A percentile compares a stretch with the other conserved stretches of the same genome.
phyloP scores from a whole-genome alignment of 2,797 vertebrate species.

The Tragelaphus eurycerus region DNA sequence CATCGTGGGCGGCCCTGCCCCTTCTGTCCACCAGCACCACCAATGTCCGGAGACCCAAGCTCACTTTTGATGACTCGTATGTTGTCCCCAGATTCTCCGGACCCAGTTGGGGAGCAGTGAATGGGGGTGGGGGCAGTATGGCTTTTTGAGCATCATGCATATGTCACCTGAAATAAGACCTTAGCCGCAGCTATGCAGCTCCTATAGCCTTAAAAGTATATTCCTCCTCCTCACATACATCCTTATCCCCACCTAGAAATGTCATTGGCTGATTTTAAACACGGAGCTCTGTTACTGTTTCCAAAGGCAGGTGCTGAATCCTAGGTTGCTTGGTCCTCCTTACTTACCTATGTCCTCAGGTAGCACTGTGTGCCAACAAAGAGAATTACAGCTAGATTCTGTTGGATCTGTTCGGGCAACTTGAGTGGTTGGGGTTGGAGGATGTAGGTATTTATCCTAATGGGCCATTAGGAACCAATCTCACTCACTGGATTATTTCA shows the following conservation, averaged over 20 bases:
- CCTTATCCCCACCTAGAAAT: background rate
- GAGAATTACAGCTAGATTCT: constrained; percentile 60
- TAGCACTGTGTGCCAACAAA: constrained; percentile 52
- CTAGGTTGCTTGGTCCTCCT: constrained; percentile 40
- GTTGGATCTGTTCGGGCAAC: constrained; percentile 65
- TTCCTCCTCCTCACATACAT: background rate
- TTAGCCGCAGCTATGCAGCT: background rate
- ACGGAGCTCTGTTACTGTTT: constrained; percentile 56
- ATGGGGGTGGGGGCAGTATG: background rate
- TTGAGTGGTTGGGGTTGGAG: constrained; percentile 19
- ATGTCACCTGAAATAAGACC: background rate
- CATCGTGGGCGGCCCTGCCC: constrained; percentile 89
- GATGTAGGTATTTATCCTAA: background rate
- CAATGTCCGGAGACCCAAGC: constrained; percentile 90
- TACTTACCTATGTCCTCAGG: constrained; percentile 55
- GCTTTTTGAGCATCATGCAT: background rate
- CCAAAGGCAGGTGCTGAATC: constrained; percentile 55
- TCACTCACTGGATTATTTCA: constrained; percentile 32
- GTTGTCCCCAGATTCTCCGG: constrained; percentile 75
- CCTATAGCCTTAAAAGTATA: background rate
- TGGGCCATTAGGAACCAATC: background rate
- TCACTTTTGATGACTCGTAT: constrained; percentile 94
- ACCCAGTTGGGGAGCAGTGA: background rate
- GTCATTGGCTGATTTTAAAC: background rate
- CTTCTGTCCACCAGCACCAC: constrained; percentile 85